Evolutionary conservation across 2,888 invertebrate genomes (phyloP).

Genomic region (Ormyrus labotus): DNA sequence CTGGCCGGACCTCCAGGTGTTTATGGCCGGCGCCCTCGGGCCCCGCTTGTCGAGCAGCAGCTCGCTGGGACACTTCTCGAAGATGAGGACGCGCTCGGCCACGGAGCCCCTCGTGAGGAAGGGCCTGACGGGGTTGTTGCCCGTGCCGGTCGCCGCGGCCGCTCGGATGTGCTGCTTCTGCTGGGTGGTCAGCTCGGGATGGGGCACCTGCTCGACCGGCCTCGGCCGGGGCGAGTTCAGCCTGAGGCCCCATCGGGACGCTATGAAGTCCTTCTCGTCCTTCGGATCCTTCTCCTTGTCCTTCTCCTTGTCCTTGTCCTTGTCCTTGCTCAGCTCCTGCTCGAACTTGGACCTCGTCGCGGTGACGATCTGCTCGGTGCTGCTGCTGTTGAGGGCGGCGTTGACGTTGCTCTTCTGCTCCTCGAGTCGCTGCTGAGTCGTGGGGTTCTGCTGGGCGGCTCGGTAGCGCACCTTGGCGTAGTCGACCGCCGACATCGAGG

Average conservation of each 20-base stretch:
- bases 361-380: slow-evolving; percentile 62
- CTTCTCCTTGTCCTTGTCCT: slow-evolving; percentile 47
- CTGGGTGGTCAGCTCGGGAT: slow-evolving; percentile 81
- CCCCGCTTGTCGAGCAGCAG: slow-evolving; percentile 83
- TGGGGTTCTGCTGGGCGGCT: slow-evolving; percentile 76
- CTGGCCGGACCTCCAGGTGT: slow-evolving; percentile 74
- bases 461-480: slow-evolving; percentile 83
- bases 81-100: slow-evolving; percentile 92
- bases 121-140: slow-evolving; percentile 85
- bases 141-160: slow-evolving; percentile 74
- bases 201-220: slow-evolving; percentile 78
- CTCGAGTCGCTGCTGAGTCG: slow-evolving; percentile 75
- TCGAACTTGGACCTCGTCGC: slow-evolving; percentile 69
- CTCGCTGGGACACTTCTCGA: slow-evolving; percentile 92
- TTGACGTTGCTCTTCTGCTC: slow-evolving; percentile 74
- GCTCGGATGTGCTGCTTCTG: slow-evolving; percentile 79
- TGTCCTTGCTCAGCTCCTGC: slow-evolving; percentile 57
- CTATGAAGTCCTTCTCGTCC: slow-evolving; percentile 66
- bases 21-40: slow-evolving; percentile 77
- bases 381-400: slow-evolving; percentile 53
- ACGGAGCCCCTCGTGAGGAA: slow-evolving; percentile 93
- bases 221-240: slow-evolving; percentile 70
- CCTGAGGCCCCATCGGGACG: slow-evolving; percentile 75
- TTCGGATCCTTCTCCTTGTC: slow-evolving; percentile 59
- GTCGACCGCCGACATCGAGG: slow-evolving; percentile 74